phyloP scores from a whole-genome alignment of 2,888 invertebrate genomes.

The Eumacrocentrus americanus region DNA sequence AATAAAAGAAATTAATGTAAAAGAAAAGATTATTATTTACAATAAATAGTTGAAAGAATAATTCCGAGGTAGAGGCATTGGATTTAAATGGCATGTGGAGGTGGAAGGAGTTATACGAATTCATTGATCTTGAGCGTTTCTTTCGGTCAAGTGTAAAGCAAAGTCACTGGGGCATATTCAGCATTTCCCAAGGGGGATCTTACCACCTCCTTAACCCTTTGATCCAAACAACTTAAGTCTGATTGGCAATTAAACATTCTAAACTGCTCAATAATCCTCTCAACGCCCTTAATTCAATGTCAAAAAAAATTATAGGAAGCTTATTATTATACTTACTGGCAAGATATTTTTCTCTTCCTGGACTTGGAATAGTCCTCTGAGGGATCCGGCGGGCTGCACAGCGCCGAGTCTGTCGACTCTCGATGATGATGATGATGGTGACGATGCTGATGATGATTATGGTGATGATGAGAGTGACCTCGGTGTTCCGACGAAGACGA shows the following conservation, averaged over 20 bases:
- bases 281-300: not conserved
- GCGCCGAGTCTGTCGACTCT: constrained; percentile 33
- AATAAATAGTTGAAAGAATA: too few species aligned
- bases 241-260: constrained; percentile 10
- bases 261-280: not conserved
- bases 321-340: constrained; percentile 60
- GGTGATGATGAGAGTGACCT: constrained; percentile 17
- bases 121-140: constrained; percentile 20
- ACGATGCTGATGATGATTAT: constrained; percentile 36
- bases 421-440: constrained; percentile 39
- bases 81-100: constrained; percentile 18
- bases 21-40: too few species aligned
- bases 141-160: constrained; percentile 10
- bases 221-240: constrained; percentile 10
- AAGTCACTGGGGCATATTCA: constrained; percentile 3
- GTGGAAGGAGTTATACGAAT: not conserved
- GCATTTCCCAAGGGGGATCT: constrained; percentile 4
- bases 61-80: too few species aligned
- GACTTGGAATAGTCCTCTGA: constrained; percentile 43
- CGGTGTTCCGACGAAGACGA: constrained; percentile 18
- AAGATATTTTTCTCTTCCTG: constrained; percentile 64
- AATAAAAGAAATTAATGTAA: not conserved
- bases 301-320: not conserved
- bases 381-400: constrained; percentile 31
- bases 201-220: constrained; percentile 14